Evolutionary conservation across 2,888 invertebrate species (phyloP), one percentile per base, ranked within the genome.

Genomic region (Deilephila porcellus): DNA sequence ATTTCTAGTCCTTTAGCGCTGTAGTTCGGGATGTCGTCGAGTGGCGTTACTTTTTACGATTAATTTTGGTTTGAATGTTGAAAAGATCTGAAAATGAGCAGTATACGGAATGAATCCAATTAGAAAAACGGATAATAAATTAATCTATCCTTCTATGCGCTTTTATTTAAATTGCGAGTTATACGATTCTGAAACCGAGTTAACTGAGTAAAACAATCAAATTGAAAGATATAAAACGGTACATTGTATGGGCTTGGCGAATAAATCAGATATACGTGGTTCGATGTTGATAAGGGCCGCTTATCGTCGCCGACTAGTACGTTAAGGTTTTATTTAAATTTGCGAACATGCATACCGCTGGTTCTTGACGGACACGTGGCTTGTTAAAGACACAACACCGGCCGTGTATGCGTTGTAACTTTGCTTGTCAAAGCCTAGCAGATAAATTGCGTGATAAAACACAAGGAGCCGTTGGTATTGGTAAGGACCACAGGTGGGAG

Each of bases 311-410:
- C 32, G 25, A 29, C 29, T 62, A 62, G 37, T 8, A 45, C 37
- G 11, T 45, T n/a, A n/a, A 20, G 7, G n/a, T 20, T 64, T 64
- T 20, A 45, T 64, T 45, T 45, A 37, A 64, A 20, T 64, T 64
- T 4, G 45, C 17, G 45, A n/a, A 19, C 20, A 52, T 25, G 64
- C 8, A 64, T 64, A 67, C 45, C 52, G 20, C 25, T 25, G n/a
- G 14, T 52, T 52, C 17, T 67, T 67, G 67, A 25, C 17, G 67
- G 25, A 67, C 67, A 67, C 67, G 67, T 67, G 67, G 67, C 67
- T 67, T 67, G 7, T 52, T 45, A 56, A 56, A 67, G 52, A 45
- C 25, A 52, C 45, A 45, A 60, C 60, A 60, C 60, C 25, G 29
- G 29, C 29, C 60, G 25, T 17, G 45, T 29, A 67, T 67, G 67